These are phyloP conservation scores for Rhynchonycteris naso DNA, from an alignment of 2,797 vertebrate species.

Conservation along the genomic window DNA sequence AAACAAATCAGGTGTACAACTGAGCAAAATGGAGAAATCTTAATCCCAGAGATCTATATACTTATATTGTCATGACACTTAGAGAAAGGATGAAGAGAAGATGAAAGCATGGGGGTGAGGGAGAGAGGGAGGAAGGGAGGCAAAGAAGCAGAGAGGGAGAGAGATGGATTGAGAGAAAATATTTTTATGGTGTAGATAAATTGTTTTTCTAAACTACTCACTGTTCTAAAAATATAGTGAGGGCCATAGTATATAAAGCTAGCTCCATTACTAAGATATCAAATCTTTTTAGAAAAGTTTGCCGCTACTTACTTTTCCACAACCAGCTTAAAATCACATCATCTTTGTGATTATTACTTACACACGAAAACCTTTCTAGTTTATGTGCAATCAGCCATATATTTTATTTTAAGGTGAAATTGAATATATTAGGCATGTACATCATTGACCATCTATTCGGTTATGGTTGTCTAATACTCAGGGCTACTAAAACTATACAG, in stretches of 20 bases:
- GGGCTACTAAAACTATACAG: constrained; percentile 48
- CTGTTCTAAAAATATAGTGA: background rate
- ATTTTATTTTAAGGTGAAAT: background rate
- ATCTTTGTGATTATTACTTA: background rate
- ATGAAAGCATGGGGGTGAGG: too few species aligned
- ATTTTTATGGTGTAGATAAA: background rate
- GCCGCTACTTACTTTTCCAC: background rate
- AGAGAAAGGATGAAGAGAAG: background rate
- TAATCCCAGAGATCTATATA: background rate
- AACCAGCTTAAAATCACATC: background rate
- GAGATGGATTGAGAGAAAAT: background rate
- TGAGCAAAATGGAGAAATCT: background rate
- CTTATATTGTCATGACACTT: background rate
- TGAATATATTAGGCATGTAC: background rate
- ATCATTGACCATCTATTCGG: background rate
- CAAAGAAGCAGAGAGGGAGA: background rate
- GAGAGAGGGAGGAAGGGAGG: too few species aligned
- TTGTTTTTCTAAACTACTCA: background rate
- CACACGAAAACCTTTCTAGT: background rate
- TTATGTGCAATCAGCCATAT: background rate
- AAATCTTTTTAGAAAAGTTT: background rate
- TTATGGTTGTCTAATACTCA: background rate
- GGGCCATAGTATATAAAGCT: background rate
- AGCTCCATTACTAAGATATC: background rate
- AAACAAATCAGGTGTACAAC: background rate